These are phyloP conservation scores for Pachyuromys duprasi DNA, from an alignment of 2,797 vertebrate genomes.

Conservation along the genomic window DNA sequence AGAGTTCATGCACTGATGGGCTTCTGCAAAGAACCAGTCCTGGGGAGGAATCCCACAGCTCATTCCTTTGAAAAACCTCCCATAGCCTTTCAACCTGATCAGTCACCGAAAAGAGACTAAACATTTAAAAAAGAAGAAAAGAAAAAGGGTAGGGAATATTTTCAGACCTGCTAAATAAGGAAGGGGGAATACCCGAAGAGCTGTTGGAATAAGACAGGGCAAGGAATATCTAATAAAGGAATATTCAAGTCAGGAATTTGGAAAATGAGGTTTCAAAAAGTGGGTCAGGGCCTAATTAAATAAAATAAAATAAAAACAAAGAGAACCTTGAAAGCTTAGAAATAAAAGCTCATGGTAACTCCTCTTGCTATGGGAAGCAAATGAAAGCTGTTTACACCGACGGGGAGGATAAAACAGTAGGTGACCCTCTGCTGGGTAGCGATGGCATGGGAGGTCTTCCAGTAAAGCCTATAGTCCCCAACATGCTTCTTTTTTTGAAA, in stretches of 20 bases:
- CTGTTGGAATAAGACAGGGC: neutral
- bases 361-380: neutral
- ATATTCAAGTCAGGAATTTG: slow-evolving; percentile 51
- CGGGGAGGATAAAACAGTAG: neutral
- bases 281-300: slow-evolving; percentile 42
- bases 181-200: slow-evolving; percentile 3
- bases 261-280: slow-evolving; percentile 45
- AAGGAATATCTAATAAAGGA: slow-evolving; percentile 54
- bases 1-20: neutral
- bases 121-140: neutral
- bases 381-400: slow-evolving; percentile 9
- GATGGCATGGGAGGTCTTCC: neutral
- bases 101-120: neutral
- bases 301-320: neutral
- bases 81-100: neutral
- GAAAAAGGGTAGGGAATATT: neutral
- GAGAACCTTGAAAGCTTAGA: slow-evolving; percentile 49
- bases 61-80: neutral
- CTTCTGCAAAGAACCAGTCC: slow-evolving; percentile 1
- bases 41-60: neutral
- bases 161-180: neutral
- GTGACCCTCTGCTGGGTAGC: neutral
- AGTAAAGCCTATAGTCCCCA: neutral
- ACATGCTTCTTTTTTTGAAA: neutral
- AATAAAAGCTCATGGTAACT: slow-evolving; percentile 36